Percentiles rank a stretch among this genome's conserved stretches.
Evolutionary conservation across 2,888 invertebrate species (phyloP).

Genomic region (Thumatha senex): DNA sequence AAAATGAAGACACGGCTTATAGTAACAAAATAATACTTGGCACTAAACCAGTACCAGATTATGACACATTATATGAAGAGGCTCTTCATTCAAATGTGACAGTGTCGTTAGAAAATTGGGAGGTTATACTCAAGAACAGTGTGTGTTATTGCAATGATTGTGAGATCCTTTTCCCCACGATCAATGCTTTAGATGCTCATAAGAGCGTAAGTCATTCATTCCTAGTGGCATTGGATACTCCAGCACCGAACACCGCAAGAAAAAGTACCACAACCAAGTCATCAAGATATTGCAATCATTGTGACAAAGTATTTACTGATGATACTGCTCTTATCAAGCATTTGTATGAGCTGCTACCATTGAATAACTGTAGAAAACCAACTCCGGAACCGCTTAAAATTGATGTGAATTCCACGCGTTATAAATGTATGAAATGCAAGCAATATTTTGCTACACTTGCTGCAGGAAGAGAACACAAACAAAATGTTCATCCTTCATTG

Average conservation of each 20-base stretch:
- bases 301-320: conserved; percentile 44
- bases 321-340: conserved; percentile 49
- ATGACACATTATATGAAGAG: conserved; percentile 20
- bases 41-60: conserved; percentile 17
- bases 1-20: neutral
- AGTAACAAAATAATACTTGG: conserved; percentile 25
- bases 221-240: conserved; percentile 37
- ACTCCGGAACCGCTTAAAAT: conserved; percentile 4
- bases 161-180: conserved; percentile 51
- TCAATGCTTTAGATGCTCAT: conserved; percentile 52
- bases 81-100: conserved; percentile 19
- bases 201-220: conserved; percentile 55
- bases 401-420: neutral
- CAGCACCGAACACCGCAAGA: conserved; percentile 22
- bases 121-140: conserved; percentile 27
- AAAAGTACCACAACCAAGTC: conserved; percentile 18
- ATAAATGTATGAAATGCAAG: conserved; percentile 8
- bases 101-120: conserved; percentile 51
- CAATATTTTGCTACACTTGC: neutral
- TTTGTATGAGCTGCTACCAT: conserved; percentile 46
- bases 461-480: conserved; percentile 3
- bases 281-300: conserved; percentile 48
- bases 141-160: conserved; percentile 48
- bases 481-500: neutral
- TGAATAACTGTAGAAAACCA: conserved; percentile 21